Conservation (phyloP, 1,140 invertebrate species). For the Hermetia illucens region DNA sequence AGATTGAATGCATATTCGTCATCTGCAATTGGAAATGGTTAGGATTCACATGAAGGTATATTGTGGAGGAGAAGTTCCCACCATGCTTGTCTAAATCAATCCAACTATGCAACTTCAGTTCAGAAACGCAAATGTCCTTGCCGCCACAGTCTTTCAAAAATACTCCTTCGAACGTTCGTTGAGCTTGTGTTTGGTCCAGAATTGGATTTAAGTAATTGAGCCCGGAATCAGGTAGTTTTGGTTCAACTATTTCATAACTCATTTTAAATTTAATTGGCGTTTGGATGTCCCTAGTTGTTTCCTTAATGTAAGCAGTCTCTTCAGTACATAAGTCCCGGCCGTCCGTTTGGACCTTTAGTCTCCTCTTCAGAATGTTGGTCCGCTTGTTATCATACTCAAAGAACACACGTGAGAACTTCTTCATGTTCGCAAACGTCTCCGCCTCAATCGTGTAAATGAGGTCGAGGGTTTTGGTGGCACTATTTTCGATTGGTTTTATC, state of each 20-base stretch:
- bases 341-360: conserved; percentile 38
- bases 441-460: conserved; percentile 69
- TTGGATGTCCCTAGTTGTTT: conserved; percentile 71
- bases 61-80: conserved; percentile 14
- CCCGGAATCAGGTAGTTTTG: conserved; percentile 44
- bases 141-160: conserved; percentile 89
- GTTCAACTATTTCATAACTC: conserved; percentile 65
- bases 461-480: conserved; percentile 36
- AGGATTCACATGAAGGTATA: background rate
- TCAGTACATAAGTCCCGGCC: conserved; percentile 45
- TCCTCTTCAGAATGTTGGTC: conserved; percentile 42
- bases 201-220: conserved; percentile 69
- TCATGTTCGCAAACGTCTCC: conserved; percentile 59
- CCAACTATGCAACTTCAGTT: conserved; percentile 54
- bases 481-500: conserved; percentile 49
- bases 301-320: conserved; percentile 69
- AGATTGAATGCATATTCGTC: conserved; percentile 43
- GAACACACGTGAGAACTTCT: conserved; percentile 69
- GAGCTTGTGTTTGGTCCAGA: conserved; percentile 73
- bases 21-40: conserved; percentile 28
- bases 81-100: conserved; percentile 39
- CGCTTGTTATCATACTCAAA: conserved; percentile 40
- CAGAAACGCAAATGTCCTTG: conserved; percentile 79
- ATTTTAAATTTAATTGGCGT: conserved; percentile 73
- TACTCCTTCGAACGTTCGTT: conserved; percentile 63